Percentiles rank a stretch among this genome's conserved stretches.
Conservation (phyloP, 2,797 vertebrate genomes). For the Sorex maritimensis region DNA sequence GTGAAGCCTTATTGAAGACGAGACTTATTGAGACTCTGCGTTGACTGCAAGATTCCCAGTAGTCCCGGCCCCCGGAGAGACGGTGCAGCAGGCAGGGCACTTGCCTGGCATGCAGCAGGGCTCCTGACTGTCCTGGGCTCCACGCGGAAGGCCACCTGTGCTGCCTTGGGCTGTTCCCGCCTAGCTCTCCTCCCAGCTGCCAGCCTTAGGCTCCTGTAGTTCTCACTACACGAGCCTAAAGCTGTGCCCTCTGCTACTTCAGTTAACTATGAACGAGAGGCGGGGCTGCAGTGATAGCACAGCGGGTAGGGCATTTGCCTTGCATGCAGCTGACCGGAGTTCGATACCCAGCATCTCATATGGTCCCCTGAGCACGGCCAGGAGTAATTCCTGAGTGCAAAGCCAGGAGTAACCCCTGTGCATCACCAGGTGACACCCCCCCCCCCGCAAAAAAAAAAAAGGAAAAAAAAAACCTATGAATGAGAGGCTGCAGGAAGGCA, state of each 20-base stretch:
- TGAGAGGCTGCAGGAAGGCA: background rate
- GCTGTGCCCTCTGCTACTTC: slow-evolving; percentile 46
- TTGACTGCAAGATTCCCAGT: slow-evolving; percentile 64
- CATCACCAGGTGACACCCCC: too few species aligned
- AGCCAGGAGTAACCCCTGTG: too few species aligned
- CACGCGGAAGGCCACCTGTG: background rate
- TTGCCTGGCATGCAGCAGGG: too few species aligned
- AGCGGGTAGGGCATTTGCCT: too few species aligned
- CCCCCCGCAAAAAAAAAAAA: background rate
- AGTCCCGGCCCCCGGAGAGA: background rate
- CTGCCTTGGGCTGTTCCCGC: background rate
- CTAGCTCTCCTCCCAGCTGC: too few species aligned
- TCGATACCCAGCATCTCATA: too few species aligned
- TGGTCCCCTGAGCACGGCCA: too few species aligned
- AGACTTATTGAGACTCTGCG: slow-evolving; percentile 44
- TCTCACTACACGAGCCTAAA: background rate
- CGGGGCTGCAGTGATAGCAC: too few species aligned
- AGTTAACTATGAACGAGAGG: slow-evolving; percentile 11
- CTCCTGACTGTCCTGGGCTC: too few species aligned
- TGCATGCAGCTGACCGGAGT: too few species aligned
- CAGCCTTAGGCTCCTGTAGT: background rate
- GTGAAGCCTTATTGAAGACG: slow-evolving; percentile 56
- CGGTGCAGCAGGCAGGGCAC: too few species aligned
- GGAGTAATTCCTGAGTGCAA: too few species aligned
- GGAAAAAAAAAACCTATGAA: background rate